Base-by-base conservation (phyloP, 2,113 vertebrate genomes). In the Prietella phreatophila region DNA sequence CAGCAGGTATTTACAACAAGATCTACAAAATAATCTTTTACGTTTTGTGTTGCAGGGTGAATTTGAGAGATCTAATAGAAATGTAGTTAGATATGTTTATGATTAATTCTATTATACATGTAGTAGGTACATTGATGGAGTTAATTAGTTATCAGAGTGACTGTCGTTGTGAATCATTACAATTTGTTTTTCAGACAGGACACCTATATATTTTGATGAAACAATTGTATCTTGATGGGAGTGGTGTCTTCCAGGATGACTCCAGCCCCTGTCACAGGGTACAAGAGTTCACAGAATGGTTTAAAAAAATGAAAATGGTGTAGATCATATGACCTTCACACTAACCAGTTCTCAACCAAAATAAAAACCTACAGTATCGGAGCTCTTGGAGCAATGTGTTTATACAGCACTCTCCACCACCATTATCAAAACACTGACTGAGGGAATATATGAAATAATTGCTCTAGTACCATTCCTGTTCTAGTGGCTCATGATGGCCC, bases 241-340 rank as follows among this genome's bases (percentile, higher is more conserved):
- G 6, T 36, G 15, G 15, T 71, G 6, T 71, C 15, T 36, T 71
- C 67, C 15, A 36, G 67, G 14, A 71, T 67, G 65, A 78, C 22
- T 50, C 3, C 25, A 78, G 42, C 42, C 75, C 8, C 22, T 50
- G 5, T 14, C 42, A 42, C 22, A 78, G 25, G 42, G 33, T 20
- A 78, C 42, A 78, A 50, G 5, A 11, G 75, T 50, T 78, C 42
- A 50, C 19, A 50, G 75, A 50, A 27, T 47, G 75, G 71, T 75
- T 75, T 75, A 25, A 75, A 20, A 42, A 9, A 42, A 78, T 78
- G 11, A 78, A 76, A 76, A 76, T 76, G 10, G 47, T 78, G 42
- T 39, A 50, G 14, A 78, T 75, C 20, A 75, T 75, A 22, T 42
- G 71, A 75, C 71, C 36, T 75, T 75, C 69, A 75, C 71, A 75